Evolutionary conservation across 2,888 invertebrate species (phyloP).

Genomic region (Mycalesis mineus): DNA sequence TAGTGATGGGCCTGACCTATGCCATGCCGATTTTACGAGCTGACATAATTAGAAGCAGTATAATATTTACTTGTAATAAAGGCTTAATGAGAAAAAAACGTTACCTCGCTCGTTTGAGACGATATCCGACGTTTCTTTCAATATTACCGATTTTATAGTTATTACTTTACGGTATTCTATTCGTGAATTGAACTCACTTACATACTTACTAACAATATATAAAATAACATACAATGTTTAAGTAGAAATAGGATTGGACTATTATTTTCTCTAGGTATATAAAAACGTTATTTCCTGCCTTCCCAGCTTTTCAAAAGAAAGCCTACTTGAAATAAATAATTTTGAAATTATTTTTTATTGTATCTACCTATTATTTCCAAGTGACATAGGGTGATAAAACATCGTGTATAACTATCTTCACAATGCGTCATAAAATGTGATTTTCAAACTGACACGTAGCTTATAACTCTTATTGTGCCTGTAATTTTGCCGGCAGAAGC

Average conservation of each 20-base stretch:
- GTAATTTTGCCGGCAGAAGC: too few relatives aligned
- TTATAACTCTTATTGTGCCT: too few relatives aligned
- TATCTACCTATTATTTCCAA: too few relatives aligned
- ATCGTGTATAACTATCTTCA: too few relatives aligned
- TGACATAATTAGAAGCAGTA: constrained; percentile 33
- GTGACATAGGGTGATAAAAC: too few relatives aligned
- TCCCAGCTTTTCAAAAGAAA: too few relatives aligned
- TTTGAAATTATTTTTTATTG: too few relatives aligned
- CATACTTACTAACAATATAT: background rate
- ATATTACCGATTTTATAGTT: constrained; percentile 24
- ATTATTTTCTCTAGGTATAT: too few relatives aligned
- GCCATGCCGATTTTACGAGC: constrained; percentile 32
- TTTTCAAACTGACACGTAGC: too few relatives aligned
- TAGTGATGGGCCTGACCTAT: constrained; percentile 43
- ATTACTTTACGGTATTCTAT: constrained; percentile 13
- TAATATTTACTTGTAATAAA: constrained; percentile 34
- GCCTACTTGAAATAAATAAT: too few relatives aligned
- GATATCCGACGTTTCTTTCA: constrained; percentile 23
- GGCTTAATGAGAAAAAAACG: constrained; percentile 26
- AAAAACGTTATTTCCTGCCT: too few relatives aligned
- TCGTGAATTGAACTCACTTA: background rate
- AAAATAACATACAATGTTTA: background rate
- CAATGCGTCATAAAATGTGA: too few relatives aligned
- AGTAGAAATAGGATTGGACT: background rate
- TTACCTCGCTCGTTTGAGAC: constrained; percentile 14